Evolutionary conservation across 2,888 invertebrate species (phyloP).

Genomic region (Toxonevra muliebris): DNA sequence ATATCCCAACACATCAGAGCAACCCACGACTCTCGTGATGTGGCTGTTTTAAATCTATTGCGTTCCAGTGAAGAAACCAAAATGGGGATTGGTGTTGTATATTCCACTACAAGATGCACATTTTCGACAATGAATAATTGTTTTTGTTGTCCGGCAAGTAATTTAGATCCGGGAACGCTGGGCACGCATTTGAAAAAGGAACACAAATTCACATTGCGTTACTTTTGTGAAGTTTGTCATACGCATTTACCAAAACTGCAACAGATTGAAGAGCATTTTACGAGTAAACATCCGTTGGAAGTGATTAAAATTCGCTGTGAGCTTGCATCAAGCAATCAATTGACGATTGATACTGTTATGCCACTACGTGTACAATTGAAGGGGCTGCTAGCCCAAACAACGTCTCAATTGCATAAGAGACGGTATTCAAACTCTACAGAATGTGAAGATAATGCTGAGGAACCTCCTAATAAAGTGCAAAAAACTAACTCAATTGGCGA

Average conservation of each 20-base stretch:
- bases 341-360: conserved; percentile 29
- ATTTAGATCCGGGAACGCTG: conserved; percentile 29
- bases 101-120: conserved; percentile 32
- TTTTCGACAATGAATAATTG: conserved; percentile 40
- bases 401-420: neutral
- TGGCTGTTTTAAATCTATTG: conserved; percentile 33
- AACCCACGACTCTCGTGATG: conserved; percentile 40
- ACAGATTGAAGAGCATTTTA: conserved; percentile 34
- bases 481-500: neutral
- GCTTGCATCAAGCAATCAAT: conserved; percentile 29
- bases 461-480: neutral
- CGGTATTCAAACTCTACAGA: neutral
- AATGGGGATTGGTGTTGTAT: conserved; percentile 29
- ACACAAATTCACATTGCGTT: conserved; percentile 37
- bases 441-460: neutral
- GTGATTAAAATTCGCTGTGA: conserved; percentile 37
- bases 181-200: conserved; percentile 37
- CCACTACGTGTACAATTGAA: too few species aligned
- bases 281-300: conserved; percentile 18
- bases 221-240: conserved; percentile 41
- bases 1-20: conserved; percentile 31
- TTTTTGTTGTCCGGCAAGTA: conserved; percentile 35
- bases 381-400: neutral
- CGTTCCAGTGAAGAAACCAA: conserved; percentile 14
- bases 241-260: conserved; percentile 27